These are phyloP conservation scores for Amphibalanus amphitrite DNA, from an alignment of 1,140 invertebrate species.

Conservation along the genomic window DNA sequence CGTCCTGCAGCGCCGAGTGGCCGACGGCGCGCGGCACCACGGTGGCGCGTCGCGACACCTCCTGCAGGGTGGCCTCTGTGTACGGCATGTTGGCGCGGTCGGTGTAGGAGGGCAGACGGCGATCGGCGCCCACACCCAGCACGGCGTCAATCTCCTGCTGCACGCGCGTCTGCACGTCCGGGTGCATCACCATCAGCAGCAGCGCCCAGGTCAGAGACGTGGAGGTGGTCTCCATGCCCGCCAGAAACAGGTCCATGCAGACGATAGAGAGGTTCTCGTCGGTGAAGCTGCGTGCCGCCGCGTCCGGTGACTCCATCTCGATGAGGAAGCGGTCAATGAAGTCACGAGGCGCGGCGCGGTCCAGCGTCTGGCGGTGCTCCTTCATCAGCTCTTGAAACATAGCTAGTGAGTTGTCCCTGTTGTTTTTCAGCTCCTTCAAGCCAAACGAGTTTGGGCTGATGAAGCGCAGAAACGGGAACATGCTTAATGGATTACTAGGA, in stretches of 20 bases:
- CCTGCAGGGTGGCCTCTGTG: conserved; percentile 19
- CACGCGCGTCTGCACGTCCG: conserved; percentile 44
- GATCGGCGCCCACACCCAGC: too few species aligned
- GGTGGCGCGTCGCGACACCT: conserved; percentile 2
- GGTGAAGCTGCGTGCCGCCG: not conserved
- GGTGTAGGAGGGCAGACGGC: conserved; percentile 1
- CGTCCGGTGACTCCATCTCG: conserved; percentile 19
- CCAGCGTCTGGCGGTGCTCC: conserved; percentile 23
- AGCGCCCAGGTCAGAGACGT: conserved; percentile 50
- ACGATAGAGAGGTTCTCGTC: too few species aligned
- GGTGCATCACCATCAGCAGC: conserved; percentile 41
- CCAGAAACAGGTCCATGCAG: too few species aligned
- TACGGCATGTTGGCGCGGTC: conserved; percentile 30
- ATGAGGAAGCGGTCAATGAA: conserved; percentile 28
- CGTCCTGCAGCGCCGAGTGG: too few species aligned
- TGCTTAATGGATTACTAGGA: not conserved
- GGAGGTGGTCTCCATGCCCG: conserved; percentile 42
- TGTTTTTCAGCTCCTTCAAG: not conserved
- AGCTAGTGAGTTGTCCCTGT: not conserved
- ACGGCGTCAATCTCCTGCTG: conserved; percentile 41
- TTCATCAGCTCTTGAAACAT: conserved; percentile 12
- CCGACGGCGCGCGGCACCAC: conserved; percentile 41
- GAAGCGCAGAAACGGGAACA: not conserved
- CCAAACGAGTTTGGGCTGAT: too few species aligned
- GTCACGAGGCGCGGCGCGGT: conserved; percentile 24